Conservation (phyloP, 2,797 vertebrate species). For the Iguana delicatissima region DNA sequence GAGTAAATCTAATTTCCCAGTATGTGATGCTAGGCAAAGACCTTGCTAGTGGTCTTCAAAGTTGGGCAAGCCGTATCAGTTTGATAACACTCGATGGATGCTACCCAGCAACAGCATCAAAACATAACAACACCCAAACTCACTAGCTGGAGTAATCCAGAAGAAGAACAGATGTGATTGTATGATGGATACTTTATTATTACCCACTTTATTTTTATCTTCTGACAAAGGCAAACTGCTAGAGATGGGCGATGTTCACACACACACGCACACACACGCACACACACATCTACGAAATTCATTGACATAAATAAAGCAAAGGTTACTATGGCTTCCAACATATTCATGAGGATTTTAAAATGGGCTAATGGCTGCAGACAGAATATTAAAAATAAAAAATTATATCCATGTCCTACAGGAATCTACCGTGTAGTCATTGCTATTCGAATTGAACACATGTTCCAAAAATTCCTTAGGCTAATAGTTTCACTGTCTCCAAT, state of each 20-base stretch:
- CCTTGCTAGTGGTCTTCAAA: constrained; percentile 8
- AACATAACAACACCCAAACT: constrained; percentile 21
- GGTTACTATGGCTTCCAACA: constrained; percentile 16
- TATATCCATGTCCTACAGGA: not conserved
- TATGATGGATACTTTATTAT: constrained; percentile 35
- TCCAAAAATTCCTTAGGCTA: constrained; percentile 41
- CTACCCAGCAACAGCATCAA: not conserved
- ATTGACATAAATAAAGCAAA: constrained; percentile 25
- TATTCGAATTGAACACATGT: constrained; percentile 9
- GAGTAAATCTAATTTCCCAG: not conserved
- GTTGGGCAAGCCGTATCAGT: not conserved
- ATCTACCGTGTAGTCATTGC: constrained; percentile 9
- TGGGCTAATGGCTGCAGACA: not conserved
- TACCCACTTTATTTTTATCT: not conserved
- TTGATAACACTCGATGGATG: constrained; percentile 13
- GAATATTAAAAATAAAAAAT: constrained; percentile 39
- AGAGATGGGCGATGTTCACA: not conserved
- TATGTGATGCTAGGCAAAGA: not conserved
- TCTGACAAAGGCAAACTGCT: constrained; percentile 22
- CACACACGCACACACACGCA: not conserved
- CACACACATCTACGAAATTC: not conserved
- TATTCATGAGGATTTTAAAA: constrained; percentile 39
- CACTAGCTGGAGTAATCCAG: constrained; percentile 20
- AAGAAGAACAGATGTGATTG: constrained; percentile 14
- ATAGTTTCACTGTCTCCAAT: constrained; percentile 42